Base-by-base conservation (phyloP, 1,140 invertebrate genomes). In the Physella acuta region DNA sequence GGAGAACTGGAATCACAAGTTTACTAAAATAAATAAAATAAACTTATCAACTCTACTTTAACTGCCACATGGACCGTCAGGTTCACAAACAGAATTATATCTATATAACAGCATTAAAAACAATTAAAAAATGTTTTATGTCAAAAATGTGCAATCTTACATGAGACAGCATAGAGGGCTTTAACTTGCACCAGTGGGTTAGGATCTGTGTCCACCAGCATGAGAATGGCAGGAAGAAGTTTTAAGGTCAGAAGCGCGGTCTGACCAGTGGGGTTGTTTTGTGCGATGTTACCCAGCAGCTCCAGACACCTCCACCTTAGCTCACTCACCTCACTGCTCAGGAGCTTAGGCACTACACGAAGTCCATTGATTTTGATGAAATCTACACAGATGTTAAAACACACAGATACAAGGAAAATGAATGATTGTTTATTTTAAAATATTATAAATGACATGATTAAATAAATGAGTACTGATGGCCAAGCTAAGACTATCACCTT, bases 341-440 rank as follows among this genome's bases (percentile, higher is more conserved):
- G 82, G 76, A 92, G 90, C 0, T 88, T 82, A 0, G 88, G 86
- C 53, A 94, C 87, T 52, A 92, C 87, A 0, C 87, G 82, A 77
- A 92, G 92, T 0, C 92, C 92, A 8, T 91, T 91, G 75, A 94
- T 89, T 84, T 93, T 93, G 75, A 90, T 89, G 80, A 93, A 93
- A 87, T 93, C 90, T 90, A n/a, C n/a, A n/a, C n/a, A n/a, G n/a
- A n/a, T n/a, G n/a, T n/a, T n/a, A n/a, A n/a, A n/a, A n/a, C n/a
- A n/a, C n/a, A n/a, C n/a, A n/a, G n/a, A n/a, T n/a, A n/a, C n/a
- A n/a, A n/a, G n/a, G n/a, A n/a, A n/a, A n/a, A n/a, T n/a, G n/a
- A n/a, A n/a, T n/a, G n/a, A n/a, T n/a, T n/a, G n/a, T n/a, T n/a
- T n/a, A n/a, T n/a, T n/a, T n/a, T n/a, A n/a, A n/a, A n/a, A n/a